phyloP scores from a whole-genome alignment of 2,888 invertebrate species.

The Deilephila elpenor region DNA sequence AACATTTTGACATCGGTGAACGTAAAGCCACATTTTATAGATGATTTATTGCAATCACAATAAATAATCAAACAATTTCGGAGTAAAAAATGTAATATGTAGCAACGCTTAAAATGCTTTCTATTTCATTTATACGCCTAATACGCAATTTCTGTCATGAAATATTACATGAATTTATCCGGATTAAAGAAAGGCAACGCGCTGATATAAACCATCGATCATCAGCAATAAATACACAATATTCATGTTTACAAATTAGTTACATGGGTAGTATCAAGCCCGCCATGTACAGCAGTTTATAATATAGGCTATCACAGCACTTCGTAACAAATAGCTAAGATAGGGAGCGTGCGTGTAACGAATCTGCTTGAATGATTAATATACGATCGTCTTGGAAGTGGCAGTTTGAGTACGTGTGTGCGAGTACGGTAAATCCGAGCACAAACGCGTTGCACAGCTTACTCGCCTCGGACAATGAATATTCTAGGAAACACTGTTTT shows the following conservation, averaged over 20 bases:
- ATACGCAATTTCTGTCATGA: no score
- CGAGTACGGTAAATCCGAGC: slow-evolving; percentile 11
- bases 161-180: no score
- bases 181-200: no score
- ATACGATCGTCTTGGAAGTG: background rate
- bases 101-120: no score
- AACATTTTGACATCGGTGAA: background rate
- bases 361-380: slow-evolving; percentile 7
- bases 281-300: background rate
- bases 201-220: no score
- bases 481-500: slow-evolving; percentile 45
- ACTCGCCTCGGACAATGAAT: slow-evolving; percentile 42
- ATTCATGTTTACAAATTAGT: background rate
- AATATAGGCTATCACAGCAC: background rate
- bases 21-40: background rate
- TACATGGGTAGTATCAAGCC: background rate
- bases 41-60: background rate
- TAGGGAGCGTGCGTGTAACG: background rate
- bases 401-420: slow-evolving; percentile 2
- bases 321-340: slow-evolving; percentile 6
- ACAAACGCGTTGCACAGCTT: background rate
- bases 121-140: no score
- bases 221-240: background rate
- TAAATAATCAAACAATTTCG: background rate
- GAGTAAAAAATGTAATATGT: background rate